A percentile compares a stretch with the other conserved stretches of the same genome.
phyloP scores from a whole-genome alignment of 2,888 invertebrate species.

The Ellobium chinense region DNA sequence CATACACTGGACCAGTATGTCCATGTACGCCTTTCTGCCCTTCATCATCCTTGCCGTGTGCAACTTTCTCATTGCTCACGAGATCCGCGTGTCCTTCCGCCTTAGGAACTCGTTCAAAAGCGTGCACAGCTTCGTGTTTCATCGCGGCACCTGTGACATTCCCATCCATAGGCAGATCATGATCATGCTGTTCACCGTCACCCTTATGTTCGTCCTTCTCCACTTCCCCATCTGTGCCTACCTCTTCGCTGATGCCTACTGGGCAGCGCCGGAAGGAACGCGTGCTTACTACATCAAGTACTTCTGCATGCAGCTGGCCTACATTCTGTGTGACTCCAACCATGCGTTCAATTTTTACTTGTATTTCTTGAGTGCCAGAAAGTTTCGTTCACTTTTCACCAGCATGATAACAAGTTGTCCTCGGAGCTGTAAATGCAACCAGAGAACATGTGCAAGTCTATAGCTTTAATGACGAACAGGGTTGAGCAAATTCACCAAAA shows the following conservation, averaged over 20 bases:
- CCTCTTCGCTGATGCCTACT: slow-evolving; percentile 43
- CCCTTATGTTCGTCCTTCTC: slow-evolving; percentile 49
- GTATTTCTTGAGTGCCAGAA: slow-evolving; percentile 51
- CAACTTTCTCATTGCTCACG: slow-evolving; percentile 50
- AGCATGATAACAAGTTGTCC: neutral
- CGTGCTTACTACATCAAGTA: slow-evolving; percentile 42
- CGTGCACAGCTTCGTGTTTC: slow-evolving; percentile 24
- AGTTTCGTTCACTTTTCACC: slow-evolving; percentile 48
- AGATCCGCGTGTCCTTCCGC: slow-evolving; percentile 45
- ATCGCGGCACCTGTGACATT: neutral
- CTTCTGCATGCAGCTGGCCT: slow-evolving; percentile 50
- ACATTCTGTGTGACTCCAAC: slow-evolving; percentile 50
- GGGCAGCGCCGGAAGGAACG: slow-evolving; percentile 28
- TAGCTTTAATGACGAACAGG: too few relatives aligned
- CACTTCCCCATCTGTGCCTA: slow-evolving; percentile 51
- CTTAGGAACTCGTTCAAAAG: slow-evolving; percentile 33
- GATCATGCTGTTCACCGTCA: slow-evolving; percentile 51
- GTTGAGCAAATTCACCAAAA: too few relatives aligned
- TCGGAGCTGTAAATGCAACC: neutral
- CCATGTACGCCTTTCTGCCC: slow-evolving; percentile 50
- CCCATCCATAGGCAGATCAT: slow-evolving; percentile 45
- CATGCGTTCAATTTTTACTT: slow-evolving; percentile 55
- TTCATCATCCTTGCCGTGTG: slow-evolving; percentile 50
- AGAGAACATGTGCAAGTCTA: too few relatives aligned
- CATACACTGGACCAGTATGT: slow-evolving; percentile 46